Conservation (phyloP, 2,888 invertebrate genomes). For the Encarsia formosa region DNA sequence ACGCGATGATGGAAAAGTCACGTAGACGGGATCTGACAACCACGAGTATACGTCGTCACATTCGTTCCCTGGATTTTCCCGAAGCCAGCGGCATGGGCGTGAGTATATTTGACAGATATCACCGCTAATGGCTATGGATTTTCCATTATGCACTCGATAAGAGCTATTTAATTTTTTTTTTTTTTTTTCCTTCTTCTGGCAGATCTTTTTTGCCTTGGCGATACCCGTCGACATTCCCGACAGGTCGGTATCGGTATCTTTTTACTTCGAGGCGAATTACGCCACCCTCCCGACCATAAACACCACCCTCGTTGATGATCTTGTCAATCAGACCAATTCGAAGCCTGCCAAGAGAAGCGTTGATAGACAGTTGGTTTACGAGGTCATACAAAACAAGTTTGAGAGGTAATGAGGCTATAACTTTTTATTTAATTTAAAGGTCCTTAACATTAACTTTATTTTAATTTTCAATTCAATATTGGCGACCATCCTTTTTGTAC, state of each 20-base stretch:
- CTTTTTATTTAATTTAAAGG: too few relatives aligned
- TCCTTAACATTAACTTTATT: too few relatives aligned
- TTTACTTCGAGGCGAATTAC: conserved; percentile 73
- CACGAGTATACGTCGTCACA: conserved; percentile 42
- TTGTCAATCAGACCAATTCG: conserved; percentile 30
- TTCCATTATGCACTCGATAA: neutral
- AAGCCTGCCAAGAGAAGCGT: conserved; percentile 50
- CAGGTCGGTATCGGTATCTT: conserved; percentile 67
- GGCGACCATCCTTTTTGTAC: too few relatives aligned
- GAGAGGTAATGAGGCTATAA: too few relatives aligned
- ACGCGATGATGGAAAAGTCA: too few relatives aligned
- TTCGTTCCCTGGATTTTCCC: conserved; percentile 46
- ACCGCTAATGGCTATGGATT: conserved; percentile 1
- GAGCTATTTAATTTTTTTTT: neutral
- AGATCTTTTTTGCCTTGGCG: conserved; percentile 69
- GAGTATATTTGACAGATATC: conserved; percentile 10
- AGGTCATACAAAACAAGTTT: conserved; percentile 56
- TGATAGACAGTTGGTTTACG: conserved; percentile 57
- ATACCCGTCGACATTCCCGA: conserved; percentile 67
- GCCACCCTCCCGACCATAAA: conserved; percentile 57
- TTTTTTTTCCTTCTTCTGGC: conserved; percentile 34
- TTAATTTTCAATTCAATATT: neutral
- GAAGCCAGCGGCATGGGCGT: conserved; percentile 46
- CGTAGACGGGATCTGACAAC: too few relatives aligned
- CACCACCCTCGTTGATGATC: conserved; percentile 30